Evolutionary conservation across 2,888 invertebrate genomes (phyloP).

Genomic region (Nephrotoma appendiculata): DNA sequence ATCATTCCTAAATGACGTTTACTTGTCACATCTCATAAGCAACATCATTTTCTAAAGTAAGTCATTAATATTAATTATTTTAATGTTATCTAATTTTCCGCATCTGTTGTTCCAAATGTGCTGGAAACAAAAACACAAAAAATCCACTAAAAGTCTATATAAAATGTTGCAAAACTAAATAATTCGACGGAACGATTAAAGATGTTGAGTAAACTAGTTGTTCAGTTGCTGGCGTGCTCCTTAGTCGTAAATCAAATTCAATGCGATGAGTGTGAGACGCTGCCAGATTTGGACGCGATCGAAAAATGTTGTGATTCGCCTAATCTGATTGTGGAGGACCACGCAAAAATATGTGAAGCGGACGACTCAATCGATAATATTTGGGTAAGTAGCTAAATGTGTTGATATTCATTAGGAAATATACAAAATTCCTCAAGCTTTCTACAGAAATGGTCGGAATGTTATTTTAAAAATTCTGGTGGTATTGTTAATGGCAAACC

Average conservation of each 20-base stretch:
- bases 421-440: background rate
- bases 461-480: background rate
- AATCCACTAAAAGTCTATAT: background rate
- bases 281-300: background rate
- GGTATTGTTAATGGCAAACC: background rate
- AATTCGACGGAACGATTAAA: background rate
- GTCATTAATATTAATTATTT: background rate
- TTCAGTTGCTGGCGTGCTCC: background rate
- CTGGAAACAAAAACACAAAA: background rate
- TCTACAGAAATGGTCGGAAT: background rate
- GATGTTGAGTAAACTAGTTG: background rate
- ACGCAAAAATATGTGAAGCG: background rate
- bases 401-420: background rate
- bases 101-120: background rate
- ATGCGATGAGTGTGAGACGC: background rate
- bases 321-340: background rate
- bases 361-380: background rate
- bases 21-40: too few relatives aligned
- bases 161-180: background rate
- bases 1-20: too few relatives aligned
- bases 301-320: background rate
- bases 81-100: background rate
- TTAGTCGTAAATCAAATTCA: background rate
- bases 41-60: too few relatives aligned
- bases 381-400: background rate